Evolutionary conservation across 2,888 invertebrate genomes (phyloP), one percentile per base, ranked within the genome.

Genomic region (Eledona agricola): DNA sequence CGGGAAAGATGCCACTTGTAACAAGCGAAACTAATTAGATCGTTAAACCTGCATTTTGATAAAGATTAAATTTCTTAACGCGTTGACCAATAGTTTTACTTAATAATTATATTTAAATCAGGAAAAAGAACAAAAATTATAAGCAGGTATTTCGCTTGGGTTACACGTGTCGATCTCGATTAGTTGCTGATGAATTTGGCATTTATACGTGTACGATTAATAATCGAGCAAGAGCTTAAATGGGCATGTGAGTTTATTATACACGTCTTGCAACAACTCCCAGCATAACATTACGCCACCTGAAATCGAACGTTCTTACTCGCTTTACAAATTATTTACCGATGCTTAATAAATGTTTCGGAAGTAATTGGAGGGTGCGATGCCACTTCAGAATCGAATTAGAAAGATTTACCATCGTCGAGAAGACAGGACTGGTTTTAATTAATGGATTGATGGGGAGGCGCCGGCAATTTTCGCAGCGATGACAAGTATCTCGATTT

Each of bases 401-500:
- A 59, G 46, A 56, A 58, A 61, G 57, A 61, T 61, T 61, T 55
- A 55, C 51, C 55, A 62, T 64, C 63, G 63, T 65, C 55, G 42
- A 51, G 45, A 47, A 62, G 62, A 55, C 60, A 63, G 63, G 55
- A 45, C 57, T 58, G 63, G 67, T 68, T n/a, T 67, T 67, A 67
- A 68, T 70, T 70, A 67, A 63, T 63, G 64, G 63, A 66, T 63
- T 64, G 65, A 65, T 63, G 61, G 60, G 53, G 56, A 45, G 17
- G 51, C 40, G 25, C 43, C 50, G 54, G 59, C 62, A 60, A 63
- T 63, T 59, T 56, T 58, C 57, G 51, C 43, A 50, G 42, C 59
- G 53, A 62, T 55, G 54, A 57, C 58, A 56, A 57, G 55, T 58
- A 45, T 46, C 49, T 31, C 46, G 25, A 34, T 45, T 47, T 37